Evolutionary conservation across 2,888 invertebrate species (phyloP).

Genomic region (Ophion ventricosus): DNA sequence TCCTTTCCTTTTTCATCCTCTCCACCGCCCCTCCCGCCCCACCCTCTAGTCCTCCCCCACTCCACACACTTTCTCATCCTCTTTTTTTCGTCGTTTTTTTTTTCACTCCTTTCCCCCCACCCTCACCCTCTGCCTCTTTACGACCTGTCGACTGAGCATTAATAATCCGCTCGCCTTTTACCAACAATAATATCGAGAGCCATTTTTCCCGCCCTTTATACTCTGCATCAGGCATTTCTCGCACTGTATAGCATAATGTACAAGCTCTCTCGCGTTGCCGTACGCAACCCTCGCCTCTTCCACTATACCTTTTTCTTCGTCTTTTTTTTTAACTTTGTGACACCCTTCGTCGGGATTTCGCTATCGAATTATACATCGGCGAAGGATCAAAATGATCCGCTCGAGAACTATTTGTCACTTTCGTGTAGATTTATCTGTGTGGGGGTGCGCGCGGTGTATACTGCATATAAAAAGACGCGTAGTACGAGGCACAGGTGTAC

Average conservation of each 20-base stretch:
- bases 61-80: neutral
- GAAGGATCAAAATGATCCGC: conserved; percentile 58
- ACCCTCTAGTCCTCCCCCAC: conserved; percentile 35
- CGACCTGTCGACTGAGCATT: conserved; percentile 79
- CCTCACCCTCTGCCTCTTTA: conserved; percentile 72
- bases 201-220: conserved; percentile 59
- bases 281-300: conserved; percentile 38
- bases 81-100: conserved; percentile 25
- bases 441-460: conserved; percentile 1
- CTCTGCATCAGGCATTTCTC: conserved; percentile 46
- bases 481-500: conserved; percentile 55
- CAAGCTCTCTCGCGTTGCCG: conserved; percentile 49
- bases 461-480: neutral
- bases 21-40: conserved; percentile 45
- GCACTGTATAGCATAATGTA: conserved; percentile 22
- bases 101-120: conserved; percentile 30
- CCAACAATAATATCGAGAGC: conserved; percentile 70
- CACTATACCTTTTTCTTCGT: conserved; percentile 3
- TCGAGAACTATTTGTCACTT: conserved; percentile 60
- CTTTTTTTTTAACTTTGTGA: conserved; percentile 40
- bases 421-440: conserved; percentile 17
- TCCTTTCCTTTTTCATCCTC: conserved; percentile 72
- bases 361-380: conserved; percentile 58
- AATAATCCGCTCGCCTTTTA: conserved; percentile 73
- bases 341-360: conserved; percentile 55